Evolutionary conservation across 2,797 vertebrate species (phyloP), one percentile per base, ranked within the genome.

Genomic region (Pelochelys cantorii): DNA sequence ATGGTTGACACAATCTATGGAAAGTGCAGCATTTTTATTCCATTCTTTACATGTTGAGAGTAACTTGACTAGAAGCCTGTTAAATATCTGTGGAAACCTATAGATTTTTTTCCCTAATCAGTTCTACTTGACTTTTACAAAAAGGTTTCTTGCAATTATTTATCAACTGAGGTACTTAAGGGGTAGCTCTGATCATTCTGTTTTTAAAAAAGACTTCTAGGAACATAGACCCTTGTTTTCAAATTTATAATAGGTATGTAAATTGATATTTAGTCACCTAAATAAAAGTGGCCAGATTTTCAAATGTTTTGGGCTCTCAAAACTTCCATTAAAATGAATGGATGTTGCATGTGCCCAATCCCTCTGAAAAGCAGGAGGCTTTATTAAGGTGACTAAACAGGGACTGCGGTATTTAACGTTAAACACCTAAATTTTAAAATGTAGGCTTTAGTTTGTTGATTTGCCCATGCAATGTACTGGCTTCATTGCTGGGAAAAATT

Each of bases 91-190:
- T 54, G 8, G 11, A 84, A 81, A 74, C 84, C 2, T 52, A 15
- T 3, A 34, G 5, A 7, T 52, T 79, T 60, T 48, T 23, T 86
- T 81, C 48, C 8, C 27, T 65, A 11, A 59, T 84, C 48, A 31
- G 6, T 82, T 90, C 55, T 55, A 8, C 34, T 68, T 95, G 52
- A 54, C 54, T 23, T 88, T 93, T 88, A 74, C 55, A 5, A 29
- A 71, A 79, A 88, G 3, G 3, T 75, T 92, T 29, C 5, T 37
- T 6, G 22, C 53, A 34, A 14, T 7, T 81, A 4, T 5, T 90
- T 78, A 85, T 55, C 74, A 27, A 74, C 27, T 77, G 57, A 52
- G 15, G 52, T 91, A 74, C 31, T 27, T 68, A 88, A 29, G 77
- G 42, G 42, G 7, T 13, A 87, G n/a, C 77, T 74, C 9, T 62